Evolutionary conservation across 2,113 vertebrate species (phyloP).

Genomic region (Origma solitaria): DNA sequence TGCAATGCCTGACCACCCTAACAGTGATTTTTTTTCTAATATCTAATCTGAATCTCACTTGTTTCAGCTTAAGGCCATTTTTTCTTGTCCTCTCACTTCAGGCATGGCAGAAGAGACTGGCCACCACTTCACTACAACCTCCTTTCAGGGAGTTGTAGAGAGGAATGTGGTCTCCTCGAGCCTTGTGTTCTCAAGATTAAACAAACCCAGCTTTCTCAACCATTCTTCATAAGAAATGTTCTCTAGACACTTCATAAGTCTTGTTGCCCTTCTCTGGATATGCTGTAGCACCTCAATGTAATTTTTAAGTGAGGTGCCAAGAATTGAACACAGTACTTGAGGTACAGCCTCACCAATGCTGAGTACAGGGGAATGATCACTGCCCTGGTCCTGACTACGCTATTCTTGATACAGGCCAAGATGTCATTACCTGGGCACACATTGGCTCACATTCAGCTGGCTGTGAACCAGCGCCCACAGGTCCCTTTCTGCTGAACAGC

Average conservation of each 20-base stretch:
- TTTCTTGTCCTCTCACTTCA: not conserved
- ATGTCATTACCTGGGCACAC: not conserved
- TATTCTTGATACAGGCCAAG: not conserved
- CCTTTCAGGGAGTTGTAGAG: not conserved
- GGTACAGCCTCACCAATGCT: too few species aligned
- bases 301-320: not conserved
- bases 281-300: not conserved
- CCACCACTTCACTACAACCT: not conserved
- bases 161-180: not conserved
- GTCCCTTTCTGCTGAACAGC: rapidly evolving
- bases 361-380: not conserved
- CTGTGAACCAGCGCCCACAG: not conserved
- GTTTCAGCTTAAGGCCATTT: not conserved
- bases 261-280: not conserved
- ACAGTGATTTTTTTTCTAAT: not conserved
- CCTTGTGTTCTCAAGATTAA: not conserved
- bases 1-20: not conserved
- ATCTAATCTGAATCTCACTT: not conserved
- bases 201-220: not conserved
- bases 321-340: not conserved
- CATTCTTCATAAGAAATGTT: not conserved
- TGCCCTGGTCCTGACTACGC: not conserved
- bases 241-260: not conserved
- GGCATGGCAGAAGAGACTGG: not conserved
- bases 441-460: not conserved